Evolutionary conservation across 2,888 invertebrate species (phyloP), one percentile per base, ranked within the genome.

Genomic region (Metalampra italica): DNA sequence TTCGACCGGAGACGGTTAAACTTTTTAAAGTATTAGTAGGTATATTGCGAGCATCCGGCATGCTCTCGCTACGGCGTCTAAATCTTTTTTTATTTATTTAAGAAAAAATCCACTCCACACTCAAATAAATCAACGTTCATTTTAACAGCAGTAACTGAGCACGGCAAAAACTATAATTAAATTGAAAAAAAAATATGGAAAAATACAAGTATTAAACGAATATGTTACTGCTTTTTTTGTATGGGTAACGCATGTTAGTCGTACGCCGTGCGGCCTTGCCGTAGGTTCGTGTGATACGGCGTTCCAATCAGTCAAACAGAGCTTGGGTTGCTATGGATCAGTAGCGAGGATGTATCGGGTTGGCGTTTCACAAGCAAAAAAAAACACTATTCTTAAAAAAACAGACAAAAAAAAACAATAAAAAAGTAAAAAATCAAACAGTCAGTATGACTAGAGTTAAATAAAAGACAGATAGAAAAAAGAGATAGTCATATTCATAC

Each of bases 71-170:
- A 73, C 67, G 62, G 66, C 64, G 41, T 53, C 45, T 46, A 40
- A 34, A 50, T 54, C 45, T 53, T 55, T 38, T 59, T 62, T 64
- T 67, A 59, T 70, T 64, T 69, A 13, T 22, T 22, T 68, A 72
- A 78, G 71, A 76, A 79, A n/a, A 83, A 83, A 85, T 87, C 88
- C 88, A 88, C 88, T 85, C 88, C 88, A 88, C 88, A 88, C 88
- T 88, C 88, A 83, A 82, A 75, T 69, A 66, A 75, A 65, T 55
- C 49, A 76, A 77, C 78, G 78, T 71, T 77, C 68, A 64, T 67
- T 68, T 67, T 36, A 36, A 73, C 68, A 77, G 85, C 87, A 85
- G 86, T 83, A 84, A 87, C 81, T 75, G 69, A 82, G 78, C 74
- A 80, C 68, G 29, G 39, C 41, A 49, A 37, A 49, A 78, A 75